Percentiles rank a stretch among this genome's conserved stretches.
Conservation (phyloP, 2,888 invertebrate species). For the Melinaea marsaeus region DNA sequence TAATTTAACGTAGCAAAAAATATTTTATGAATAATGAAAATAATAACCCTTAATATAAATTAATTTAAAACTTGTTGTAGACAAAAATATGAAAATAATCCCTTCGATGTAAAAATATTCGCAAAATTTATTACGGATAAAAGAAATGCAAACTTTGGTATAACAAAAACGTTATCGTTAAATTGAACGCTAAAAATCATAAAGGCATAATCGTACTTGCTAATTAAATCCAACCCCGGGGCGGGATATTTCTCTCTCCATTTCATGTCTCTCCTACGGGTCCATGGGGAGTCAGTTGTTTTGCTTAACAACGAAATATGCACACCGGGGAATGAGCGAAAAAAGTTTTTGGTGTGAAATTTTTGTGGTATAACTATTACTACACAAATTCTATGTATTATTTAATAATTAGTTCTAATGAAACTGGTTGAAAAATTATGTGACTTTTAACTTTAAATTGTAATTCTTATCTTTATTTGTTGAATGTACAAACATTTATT, state of each 20-base stretch:
- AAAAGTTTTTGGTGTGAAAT: conserved; percentile 13
- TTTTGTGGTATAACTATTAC: not conserved
- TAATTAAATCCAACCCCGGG: conserved; percentile 56
- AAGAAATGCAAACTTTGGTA: not conserved
- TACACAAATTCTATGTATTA: not conserved
- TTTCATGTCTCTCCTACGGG: conserved; percentile 43
- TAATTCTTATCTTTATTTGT: no score
- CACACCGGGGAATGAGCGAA: conserved; percentile 34
- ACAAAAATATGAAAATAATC: no score
- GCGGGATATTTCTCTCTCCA: conserved; percentile 46
- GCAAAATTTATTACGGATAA: no score
- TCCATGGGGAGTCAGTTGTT: conserved; percentile 52
- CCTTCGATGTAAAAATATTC: no score
- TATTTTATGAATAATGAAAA: no score
- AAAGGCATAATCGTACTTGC: conserved; percentile 16
- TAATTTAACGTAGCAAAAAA: conserved; percentile 1
- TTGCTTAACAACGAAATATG: conserved; percentile 55
- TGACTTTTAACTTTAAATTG: no score
- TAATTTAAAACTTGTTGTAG: no score
- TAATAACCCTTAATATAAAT: no score
- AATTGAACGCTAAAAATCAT: conserved; percentile 6
- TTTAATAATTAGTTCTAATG: no score
- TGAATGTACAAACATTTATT: no score
- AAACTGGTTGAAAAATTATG: no score
- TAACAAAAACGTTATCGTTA: conserved; percentile 1